A percentile compares a stretch with the other conserved stretches of the same genome.
Evolutionary conservation across 2,888 invertebrate genomes (phyloP).

Genomic region (Pammene fasciana): DNA sequence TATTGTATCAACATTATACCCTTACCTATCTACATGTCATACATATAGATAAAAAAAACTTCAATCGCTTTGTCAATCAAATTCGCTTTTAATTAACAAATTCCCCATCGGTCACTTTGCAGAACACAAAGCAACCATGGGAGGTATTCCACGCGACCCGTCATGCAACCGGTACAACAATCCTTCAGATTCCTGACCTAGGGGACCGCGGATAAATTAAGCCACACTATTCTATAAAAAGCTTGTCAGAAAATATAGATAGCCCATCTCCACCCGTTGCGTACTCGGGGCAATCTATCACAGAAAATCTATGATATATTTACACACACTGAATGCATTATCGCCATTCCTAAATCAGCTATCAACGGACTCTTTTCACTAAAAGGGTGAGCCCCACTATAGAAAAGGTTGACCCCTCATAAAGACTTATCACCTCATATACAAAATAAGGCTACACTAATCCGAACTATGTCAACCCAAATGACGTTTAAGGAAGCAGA

Average conservation of each 20-base stretch:
- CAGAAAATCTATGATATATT: slow-evolving; percentile 82
- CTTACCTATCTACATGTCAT: background rate
- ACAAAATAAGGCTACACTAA: slow-evolving; percentile 83
- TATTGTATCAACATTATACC: slow-evolving; percentile 15
- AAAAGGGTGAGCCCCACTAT: slow-evolving; percentile 82
- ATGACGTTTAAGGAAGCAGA: slow-evolving; percentile 55
- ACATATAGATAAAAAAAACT: slow-evolving; percentile 19
- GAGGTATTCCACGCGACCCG: slow-evolving; percentile 62
- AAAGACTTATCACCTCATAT: slow-evolving; percentile 84
- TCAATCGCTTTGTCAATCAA: slow-evolving; percentile 54
- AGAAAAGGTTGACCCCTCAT: slow-evolving; percentile 84
- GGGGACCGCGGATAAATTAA: slow-evolving; percentile 47
- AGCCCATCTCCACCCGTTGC: slow-evolving; percentile 52
- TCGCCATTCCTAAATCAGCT: slow-evolving; percentile 83
- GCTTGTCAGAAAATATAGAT: slow-evolving; percentile 52
- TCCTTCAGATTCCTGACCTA: slow-evolving; percentile 58
- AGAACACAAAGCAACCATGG: slow-evolving; percentile 68
- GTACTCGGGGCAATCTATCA: slow-evolving; percentile 74
- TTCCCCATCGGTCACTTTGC: slow-evolving; percentile 59
- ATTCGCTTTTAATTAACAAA: slow-evolving; percentile 67
- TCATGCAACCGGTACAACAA: slow-evolving; percentile 51
- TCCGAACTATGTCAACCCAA: slow-evolving; percentile 60
- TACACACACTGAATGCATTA: slow-evolving; percentile 81
- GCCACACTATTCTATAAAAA: slow-evolving; percentile 39
- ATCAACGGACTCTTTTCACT: slow-evolving; percentile 84